Evolutionary conservation across 1,140 invertebrate species (phyloP).

Genomic region (Venustaconcha ellipsiformis): DNA sequence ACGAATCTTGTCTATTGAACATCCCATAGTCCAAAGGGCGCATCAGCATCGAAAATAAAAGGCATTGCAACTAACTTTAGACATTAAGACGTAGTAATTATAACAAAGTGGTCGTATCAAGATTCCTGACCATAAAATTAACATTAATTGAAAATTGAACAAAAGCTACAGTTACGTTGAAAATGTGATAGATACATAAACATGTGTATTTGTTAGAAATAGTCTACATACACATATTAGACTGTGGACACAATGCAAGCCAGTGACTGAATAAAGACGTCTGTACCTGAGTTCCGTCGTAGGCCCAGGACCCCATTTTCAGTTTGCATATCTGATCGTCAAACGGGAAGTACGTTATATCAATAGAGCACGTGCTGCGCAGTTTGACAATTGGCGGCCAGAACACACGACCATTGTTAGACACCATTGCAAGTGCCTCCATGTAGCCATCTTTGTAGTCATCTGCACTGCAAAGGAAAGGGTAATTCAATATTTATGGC

Average conservation of each 20-base stretch:
- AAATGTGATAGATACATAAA: too few relatives aligned
- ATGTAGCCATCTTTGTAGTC: conserved; percentile 74
- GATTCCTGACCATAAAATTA: too few relatives aligned
- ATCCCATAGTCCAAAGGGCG: too few relatives aligned
- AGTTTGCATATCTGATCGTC: conserved; percentile 65
- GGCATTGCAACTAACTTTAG: too few relatives aligned
- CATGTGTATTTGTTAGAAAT: too few relatives aligned
- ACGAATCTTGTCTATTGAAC: too few relatives aligned
- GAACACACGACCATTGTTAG: conserved; percentile 53
- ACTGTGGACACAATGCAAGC: not conserved
- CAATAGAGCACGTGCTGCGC: conserved; percentile 90
- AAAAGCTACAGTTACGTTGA: too few relatives aligned
- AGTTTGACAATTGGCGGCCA: conserved; percentile 67
- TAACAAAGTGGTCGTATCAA: too few relatives aligned
- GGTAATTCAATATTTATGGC: not conserved
- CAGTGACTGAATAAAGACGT: not conserved
- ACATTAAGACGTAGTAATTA: too few relatives aligned
- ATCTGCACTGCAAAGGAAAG: conserved; percentile 68
- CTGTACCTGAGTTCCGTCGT: conserved; percentile 66
- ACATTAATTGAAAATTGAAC: too few relatives aligned
- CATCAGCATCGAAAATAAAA: too few relatives aligned
- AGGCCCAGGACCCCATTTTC: conserved; percentile 66
- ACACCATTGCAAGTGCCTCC: conserved; percentile 66
- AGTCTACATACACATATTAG: not conserved
- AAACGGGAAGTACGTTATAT: conserved; percentile 72